A percentile compares a stretch with the other conserved stretches of the same genome.
phyloP scores from a whole-genome alignment of 2,113 vertebrate species.

The Caranx melampygus region DNA sequence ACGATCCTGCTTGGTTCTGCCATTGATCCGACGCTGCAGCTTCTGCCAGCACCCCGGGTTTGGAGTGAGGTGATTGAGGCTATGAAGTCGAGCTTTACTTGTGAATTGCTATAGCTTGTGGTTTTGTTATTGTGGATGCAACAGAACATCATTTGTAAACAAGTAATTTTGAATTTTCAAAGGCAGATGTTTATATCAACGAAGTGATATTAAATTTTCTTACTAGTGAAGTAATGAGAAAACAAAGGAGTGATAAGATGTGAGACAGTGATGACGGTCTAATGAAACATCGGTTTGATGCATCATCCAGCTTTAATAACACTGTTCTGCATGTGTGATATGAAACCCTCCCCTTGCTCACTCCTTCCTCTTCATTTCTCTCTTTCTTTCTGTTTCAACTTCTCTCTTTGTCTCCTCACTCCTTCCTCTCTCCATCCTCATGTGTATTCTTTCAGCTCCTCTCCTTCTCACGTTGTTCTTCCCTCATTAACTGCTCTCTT shows the following conservation, averaged over 20 bases:
- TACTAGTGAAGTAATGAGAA: constrained; percentile 8
- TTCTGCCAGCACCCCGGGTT: constrained; percentile 53
- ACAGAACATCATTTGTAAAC: neutral
- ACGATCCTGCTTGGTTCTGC: constrained; percentile 66
- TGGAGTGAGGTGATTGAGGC: constrained; percentile 36
- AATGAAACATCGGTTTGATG: constrained; percentile 33
- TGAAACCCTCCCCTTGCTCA: constrained; percentile 5
- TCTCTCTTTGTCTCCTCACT: constrained; percentile 9
- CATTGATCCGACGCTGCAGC: constrained; percentile 65
- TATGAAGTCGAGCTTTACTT: constrained; percentile 38
- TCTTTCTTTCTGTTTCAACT: constrained; percentile 30
- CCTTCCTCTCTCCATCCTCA: constrained; percentile 13
- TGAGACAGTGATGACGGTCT: constrained; percentile 33
- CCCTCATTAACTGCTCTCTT: constrained; percentile 21
- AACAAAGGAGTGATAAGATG: constrained; percentile 19
- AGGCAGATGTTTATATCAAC: too few relatives aligned
- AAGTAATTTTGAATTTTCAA: neutral
- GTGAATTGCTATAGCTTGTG: constrained; percentile 20
- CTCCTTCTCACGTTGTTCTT: constrained; percentile 11
- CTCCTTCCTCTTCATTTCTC: constrained; percentile 40
- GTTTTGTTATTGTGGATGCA: constrained; percentile 12
- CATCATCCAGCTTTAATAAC: constrained; percentile 52
- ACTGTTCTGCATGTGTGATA: constrained; percentile 37
- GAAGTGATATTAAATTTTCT: constrained; percentile 5
- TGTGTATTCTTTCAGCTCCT: neutral